A percentile compares a stretch with the other conserved stretches of the same genome.
Conservation (phyloP, 2,797 vertebrate species). For the Halcyon smyrnensis region DNA sequence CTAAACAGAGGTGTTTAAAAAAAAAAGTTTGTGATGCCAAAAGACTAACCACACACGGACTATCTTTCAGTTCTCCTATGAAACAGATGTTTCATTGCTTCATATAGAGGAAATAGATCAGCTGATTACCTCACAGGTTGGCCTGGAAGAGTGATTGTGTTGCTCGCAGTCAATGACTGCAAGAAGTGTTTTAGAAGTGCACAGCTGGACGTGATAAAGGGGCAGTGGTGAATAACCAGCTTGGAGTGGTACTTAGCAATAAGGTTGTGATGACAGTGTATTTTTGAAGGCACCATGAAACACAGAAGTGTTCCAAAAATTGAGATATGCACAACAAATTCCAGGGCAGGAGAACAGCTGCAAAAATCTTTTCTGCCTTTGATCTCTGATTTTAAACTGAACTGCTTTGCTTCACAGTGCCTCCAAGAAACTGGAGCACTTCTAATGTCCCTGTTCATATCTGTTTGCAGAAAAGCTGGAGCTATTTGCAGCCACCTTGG, state of each 20-base stretch:
- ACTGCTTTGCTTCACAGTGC: background rate
- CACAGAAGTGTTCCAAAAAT: conserved; percentile 19
- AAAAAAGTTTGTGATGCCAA: background rate
- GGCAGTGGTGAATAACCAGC: background rate
- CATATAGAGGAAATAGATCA: background rate
- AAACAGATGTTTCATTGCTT: conserved; percentile 13
- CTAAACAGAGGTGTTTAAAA: background rate
- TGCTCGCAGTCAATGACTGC: background rate
- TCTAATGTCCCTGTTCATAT: background rate
- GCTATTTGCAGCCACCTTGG: background rate
- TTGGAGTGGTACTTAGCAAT: background rate
- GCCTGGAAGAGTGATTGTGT: background rate
- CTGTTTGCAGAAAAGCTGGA: background rate
- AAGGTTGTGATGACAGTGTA: background rate
- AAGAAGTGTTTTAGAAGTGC: conserved; percentile 3
- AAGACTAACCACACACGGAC: background rate
- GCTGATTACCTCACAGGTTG: conserved; percentile 16
- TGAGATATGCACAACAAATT: conserved; percentile 24
- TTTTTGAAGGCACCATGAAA: conserved; percentile 15
- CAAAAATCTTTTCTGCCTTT: conserved; percentile 25
- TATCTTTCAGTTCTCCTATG: background rate
- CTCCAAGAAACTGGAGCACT: background rate
- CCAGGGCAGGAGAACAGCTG: conserved; percentile 44
- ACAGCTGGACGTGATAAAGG: background rate
- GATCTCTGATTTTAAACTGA: conserved; percentile 7